Conservation (phyloP, 2,113 vertebrate species). For the Odocoileus virginianus region DNA sequence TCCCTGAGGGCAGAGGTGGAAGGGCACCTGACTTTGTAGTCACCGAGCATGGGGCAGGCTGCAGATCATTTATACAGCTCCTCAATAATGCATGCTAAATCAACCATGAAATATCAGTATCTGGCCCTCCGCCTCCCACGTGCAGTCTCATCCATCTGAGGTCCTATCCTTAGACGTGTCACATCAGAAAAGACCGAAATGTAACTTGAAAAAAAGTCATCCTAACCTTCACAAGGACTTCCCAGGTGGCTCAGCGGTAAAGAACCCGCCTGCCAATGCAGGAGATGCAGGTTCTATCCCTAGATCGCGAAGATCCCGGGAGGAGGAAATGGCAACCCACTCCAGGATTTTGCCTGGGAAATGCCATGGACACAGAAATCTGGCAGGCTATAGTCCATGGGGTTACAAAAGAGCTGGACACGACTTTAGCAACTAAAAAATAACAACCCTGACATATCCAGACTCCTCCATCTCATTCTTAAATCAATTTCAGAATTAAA, state of each 20-base stretch:
- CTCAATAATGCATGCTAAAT: background rate
- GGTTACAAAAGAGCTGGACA: background rate
- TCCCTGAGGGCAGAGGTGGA: background rate
- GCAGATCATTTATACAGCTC: background rate
- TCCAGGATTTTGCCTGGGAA: background rate
- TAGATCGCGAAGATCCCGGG: background rate
- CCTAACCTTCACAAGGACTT: background rate
- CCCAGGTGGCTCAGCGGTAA: background rate
- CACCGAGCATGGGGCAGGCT: background rate
- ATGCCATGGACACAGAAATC: background rate
- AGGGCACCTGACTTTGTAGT: background rate
- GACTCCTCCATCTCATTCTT: background rate
- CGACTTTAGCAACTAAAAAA: background rate
- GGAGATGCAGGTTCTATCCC: background rate
- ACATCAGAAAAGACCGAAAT: background rate
- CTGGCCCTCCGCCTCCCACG: background rate
- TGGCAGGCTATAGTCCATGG: background rate
- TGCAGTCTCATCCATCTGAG: rapidly evolving
- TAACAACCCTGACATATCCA: background rate
- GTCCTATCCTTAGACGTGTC: background rate
- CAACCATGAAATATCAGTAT: background rate
- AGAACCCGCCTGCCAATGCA: background rate
- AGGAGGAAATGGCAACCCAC: background rate
- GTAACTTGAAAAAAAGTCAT: background rate
- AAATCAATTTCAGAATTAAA: background rate